These are phyloP conservation scores for Limnephilus rhombicus DNA, from an alignment of 2,888 invertebrate genomes.

Conservation along the genomic window DNA sequence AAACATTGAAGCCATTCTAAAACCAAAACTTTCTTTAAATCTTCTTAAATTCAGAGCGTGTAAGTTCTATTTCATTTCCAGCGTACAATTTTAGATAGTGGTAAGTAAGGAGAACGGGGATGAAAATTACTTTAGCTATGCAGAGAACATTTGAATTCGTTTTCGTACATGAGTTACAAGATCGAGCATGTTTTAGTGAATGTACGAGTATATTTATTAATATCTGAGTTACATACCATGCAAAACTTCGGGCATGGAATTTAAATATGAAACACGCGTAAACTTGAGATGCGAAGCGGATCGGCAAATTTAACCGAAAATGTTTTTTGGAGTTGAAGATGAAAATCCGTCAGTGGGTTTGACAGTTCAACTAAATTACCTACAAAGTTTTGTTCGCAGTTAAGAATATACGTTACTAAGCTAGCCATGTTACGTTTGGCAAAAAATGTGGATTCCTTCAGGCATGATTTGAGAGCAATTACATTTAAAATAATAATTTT, in stretches of 20 bases:
- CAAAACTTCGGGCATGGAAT: background rate
- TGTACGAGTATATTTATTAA: background rate
- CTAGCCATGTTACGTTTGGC: background rate
- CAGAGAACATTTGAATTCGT: background rate
- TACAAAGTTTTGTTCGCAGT: constrained; percentile 2
- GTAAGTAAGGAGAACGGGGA: background rate
- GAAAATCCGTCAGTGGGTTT: constrained; percentile 21
- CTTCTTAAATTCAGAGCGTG: background rate
- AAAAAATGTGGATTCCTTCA: background rate
- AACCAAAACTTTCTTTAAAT: background rate
- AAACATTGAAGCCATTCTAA: too few species aligned
- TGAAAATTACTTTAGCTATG: background rate
- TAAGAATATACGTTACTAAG: background rate
- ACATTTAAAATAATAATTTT: background rate
- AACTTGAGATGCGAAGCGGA: background rate
- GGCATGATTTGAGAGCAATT: background rate
- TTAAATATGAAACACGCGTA: background rate
- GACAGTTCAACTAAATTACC: constrained; percentile 24
- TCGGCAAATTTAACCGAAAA: constrained; percentile 3
- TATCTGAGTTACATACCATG: background rate
- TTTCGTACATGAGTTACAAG: background rate
- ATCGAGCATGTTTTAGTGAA: background rate
- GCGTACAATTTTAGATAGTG: background rate
- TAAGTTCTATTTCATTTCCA: background rate
- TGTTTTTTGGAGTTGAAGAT: background rate